Evolutionary conservation across 2,113 vertebrate species (phyloP).

Genomic region (Cyphomyrus plagiostoma): DNA sequence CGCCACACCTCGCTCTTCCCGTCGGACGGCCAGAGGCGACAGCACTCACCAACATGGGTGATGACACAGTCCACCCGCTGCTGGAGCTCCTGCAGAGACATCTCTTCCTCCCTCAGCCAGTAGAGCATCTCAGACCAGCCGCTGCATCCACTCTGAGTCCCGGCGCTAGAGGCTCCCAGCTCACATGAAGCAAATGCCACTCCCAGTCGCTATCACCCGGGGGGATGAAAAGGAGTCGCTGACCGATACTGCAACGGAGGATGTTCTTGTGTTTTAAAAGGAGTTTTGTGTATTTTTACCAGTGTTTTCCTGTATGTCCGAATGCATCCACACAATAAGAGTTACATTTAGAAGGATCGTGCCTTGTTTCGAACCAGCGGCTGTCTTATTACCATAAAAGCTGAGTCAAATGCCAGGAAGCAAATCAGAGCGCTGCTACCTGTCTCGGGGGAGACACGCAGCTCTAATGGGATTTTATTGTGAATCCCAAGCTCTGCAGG

Average conservation of each 20-base stretch:
- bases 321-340: background rate
- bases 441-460: slow-evolving; percentile 57
- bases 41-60: slow-evolving; percentile 84
- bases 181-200: slow-evolving; percentile 67
- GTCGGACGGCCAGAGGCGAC: background rate
- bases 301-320: background rate
- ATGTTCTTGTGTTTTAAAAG: background rate
- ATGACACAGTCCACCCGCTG: slow-evolving; percentile 80
- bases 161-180: slow-evolving; percentile 32
- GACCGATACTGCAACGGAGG: background rate
- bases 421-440: slow-evolving; percentile 59
- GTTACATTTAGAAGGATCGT: slow-evolving; percentile 15
- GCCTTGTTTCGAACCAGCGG: slow-evolving; percentile 14
- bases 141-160: slow-evolving; percentile 48
- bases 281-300: background rate
- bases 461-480: slow-evolving; percentile 39
- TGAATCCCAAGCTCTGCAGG: background rate
- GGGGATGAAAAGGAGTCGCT: slow-evolving; percentile 9
- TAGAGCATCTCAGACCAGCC: slow-evolving; percentile 76
- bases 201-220: slow-evolving; percentile 56
- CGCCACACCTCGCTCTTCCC: background rate
- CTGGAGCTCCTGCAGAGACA: slow-evolving; percentile 84
- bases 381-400: slow-evolving; percentile 28
- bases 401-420: slow-evolving; percentile 36
- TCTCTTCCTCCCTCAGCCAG: slow-evolving; percentile 84